phyloP scores from a whole-genome alignment of 1,140 invertebrate species.

The Anastrepha obliqua region DNA sequence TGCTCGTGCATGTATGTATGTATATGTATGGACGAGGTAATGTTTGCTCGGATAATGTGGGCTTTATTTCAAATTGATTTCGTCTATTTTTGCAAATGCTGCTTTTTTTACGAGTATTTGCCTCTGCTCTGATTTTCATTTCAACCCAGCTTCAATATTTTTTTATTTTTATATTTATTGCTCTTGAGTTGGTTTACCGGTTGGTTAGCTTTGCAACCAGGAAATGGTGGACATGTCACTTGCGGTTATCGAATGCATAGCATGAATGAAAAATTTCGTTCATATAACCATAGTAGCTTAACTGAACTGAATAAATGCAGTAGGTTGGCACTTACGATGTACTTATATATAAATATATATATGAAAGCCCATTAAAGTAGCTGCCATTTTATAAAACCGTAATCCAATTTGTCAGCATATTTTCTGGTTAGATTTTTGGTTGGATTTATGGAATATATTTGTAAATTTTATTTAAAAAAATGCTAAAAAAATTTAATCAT shows the following conservation, averaged over 20 bases:
- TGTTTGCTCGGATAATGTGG: conserved; percentile 8
- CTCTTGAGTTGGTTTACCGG: conserved; percentile 7
- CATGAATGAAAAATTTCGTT: neutral
- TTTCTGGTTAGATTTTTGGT: too few species aligned
- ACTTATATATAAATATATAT: too few species aligned
- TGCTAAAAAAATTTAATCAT: too few species aligned
- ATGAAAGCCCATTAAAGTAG: too few species aligned
- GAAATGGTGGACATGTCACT: conserved; percentile 13
- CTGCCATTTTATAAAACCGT: too few species aligned
- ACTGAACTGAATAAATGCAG: too few species aligned
- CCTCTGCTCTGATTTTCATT: conserved; percentile 4
- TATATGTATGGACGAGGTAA: neutral
- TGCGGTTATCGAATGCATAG: neutral
- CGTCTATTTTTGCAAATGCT: conserved; percentile 19
- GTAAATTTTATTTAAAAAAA: too few species aligned
- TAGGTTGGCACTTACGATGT: too few species aligned
- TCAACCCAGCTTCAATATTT: neutral
- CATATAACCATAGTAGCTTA: too few species aligned
- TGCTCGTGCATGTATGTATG: neutral
- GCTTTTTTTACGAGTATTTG: neutral
- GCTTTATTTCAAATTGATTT: conserved; percentile 16
- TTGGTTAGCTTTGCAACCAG: neutral
- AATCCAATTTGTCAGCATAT: too few species aligned
- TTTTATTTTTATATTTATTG: neutral
- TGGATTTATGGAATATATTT: too few species aligned